Base-by-base conservation (phyloP, 2,888 invertebrate species). In the Chrysopilus asiliformis region DNA sequence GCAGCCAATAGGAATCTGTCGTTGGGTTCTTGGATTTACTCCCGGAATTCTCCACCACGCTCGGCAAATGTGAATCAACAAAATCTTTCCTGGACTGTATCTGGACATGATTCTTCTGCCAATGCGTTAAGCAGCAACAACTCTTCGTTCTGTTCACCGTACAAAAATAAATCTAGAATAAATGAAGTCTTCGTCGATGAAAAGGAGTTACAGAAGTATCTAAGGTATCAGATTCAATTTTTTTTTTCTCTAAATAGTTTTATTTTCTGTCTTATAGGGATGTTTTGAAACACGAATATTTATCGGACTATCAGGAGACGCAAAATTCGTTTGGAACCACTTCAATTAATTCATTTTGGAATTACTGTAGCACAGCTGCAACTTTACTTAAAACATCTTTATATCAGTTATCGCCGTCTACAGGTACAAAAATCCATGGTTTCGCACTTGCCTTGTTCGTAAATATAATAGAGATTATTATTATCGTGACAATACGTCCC, bases 161-260 rank as follows among this genome's bases (percentile, higher is more conserved):
- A 60, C 31, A 51, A 50, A 3, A 56, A 57, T 34, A 48, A 52
- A 34, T 39, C 48, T 16, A n/a, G n/a, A n/a, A 51, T 50, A 2
- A 56, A 60, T 9, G 69, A 70, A 38, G 52, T 64, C 13, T 68
- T 72, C 32, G 61, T 60, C 0, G 67, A 72, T 48, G 67, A 68
- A 41, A 55, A 58, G 19, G 59, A 60, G 10, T 53, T 72, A 22
- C 55, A 60, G 13, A 55, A 64, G 34, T 70, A 68, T 50, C 53
- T 26, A 62, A 51, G 62, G 32, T 32, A 32, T 51, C 58, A 50
- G 57, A 60, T 6, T 27, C 16, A 2, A 39, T 28, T 20, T 32
- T 8, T 39, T 42, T 15, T 22, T n/a, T 32, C n/a, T 6, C 7
- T 22, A 22, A 22, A 22, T 22, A 17, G 5, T 19, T 15, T 13